These are phyloP conservation scores for Steinernema hermaphroditum DNA, from an alignment of 2,888 invertebrate genomes.

Conservation along the genomic window DNA sequence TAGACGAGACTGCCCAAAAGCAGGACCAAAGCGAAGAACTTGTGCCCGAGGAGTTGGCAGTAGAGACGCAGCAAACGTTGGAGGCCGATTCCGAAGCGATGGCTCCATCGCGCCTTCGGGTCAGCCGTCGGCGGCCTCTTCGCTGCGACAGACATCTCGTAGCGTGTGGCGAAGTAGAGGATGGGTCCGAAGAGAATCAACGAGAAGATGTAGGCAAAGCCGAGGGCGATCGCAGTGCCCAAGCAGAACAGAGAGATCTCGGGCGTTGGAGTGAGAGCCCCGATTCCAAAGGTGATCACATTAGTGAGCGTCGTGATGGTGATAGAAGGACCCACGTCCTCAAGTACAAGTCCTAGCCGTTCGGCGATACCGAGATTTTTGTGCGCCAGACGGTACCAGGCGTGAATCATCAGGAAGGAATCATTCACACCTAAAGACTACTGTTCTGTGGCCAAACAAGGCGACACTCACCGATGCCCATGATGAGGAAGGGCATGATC, in stretches of 20 bases:
- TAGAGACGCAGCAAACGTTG: slow-evolving; percentile 28
- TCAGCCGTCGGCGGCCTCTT: slow-evolving; percentile 19
- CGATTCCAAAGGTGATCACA: slow-evolving; percentile 63
- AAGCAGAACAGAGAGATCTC: slow-evolving; percentile 65
- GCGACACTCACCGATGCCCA: slow-evolving; percentile 53
- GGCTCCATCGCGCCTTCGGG: slow-evolving; percentile 7
- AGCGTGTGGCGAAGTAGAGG: slow-evolving; percentile 31
- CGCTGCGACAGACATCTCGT: slow-evolving; percentile 18
- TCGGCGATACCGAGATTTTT: slow-evolving; percentile 27
- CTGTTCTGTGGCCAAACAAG: neutral
- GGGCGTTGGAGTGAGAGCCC: slow-evolving; percentile 61
- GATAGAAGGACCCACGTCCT: slow-evolving; percentile 65
- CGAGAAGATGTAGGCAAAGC: slow-evolving; percentile 63
- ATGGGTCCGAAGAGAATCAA: slow-evolving; percentile 56
- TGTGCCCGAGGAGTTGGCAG: slow-evolving; percentile 34
- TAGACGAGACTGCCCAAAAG: slow-evolving; percentile 35
- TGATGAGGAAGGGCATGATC: slow-evolving; percentile 65
- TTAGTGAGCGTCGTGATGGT: slow-evolving; percentile 66
- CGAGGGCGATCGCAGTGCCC: slow-evolving; percentile 62
- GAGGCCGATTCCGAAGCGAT: slow-evolving; percentile 1
- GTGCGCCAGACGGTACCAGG: slow-evolving; percentile 48
- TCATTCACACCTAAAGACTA: slow-evolving; percentile 58
- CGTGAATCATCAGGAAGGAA: slow-evolving; percentile 62
- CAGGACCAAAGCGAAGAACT: slow-evolving; percentile 31
- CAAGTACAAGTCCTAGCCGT: slow-evolving; percentile 43